These are phyloP conservation scores for Astropecten irregularis DNA, from an alignment of 53 echinoderm and acorn worm species.

Conservation along the genomic window DNA sequence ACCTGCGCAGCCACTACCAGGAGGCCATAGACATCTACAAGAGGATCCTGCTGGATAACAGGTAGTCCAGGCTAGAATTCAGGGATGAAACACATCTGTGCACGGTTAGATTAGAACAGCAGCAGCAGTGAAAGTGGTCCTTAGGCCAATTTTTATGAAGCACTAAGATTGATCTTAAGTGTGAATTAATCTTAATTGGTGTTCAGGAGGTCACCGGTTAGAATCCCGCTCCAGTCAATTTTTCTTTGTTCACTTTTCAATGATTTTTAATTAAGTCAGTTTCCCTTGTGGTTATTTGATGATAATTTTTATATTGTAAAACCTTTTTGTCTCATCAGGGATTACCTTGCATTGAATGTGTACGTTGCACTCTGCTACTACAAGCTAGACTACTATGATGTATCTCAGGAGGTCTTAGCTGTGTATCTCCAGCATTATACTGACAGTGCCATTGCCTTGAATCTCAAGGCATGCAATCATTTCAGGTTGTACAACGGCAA, in stretches of 20 bases:
- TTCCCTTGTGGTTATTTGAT: too few relatives aligned
- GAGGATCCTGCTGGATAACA: slow-evolving; percentile 95
- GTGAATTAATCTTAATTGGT: too few relatives aligned
- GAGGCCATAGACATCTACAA: slow-evolving; percentile 99
- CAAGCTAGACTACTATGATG: slow-evolving; percentile 99
- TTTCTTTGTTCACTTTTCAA: too few relatives aligned
- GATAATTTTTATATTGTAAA: too few relatives aligned
- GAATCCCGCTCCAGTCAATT: too few relatives aligned
- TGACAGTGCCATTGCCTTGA: slow-evolving; percentile 96
- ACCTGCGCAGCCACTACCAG: slow-evolving; percentile 97
- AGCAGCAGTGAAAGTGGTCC: too few relatives aligned
- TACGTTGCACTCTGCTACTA: slow-evolving; percentile 98
- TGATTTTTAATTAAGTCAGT: too few relatives aligned
- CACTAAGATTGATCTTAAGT: too few relatives aligned
- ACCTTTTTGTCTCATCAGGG: too few relatives aligned
- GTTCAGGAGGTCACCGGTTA: too few relatives aligned
- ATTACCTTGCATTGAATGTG: slow-evolving; percentile 92
- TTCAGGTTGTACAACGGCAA: slow-evolving; percentile 98
- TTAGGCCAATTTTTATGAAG: background rate
- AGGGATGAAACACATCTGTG: background rate
- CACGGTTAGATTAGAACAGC: too few relatives aligned
- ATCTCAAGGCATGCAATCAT: slow-evolving; percentile 98
- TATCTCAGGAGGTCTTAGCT: slow-evolving; percentile 95
- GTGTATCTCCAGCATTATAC: slow-evolving; percentile 93
- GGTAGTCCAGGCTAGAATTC: slow-evolving; percentile 56